Evolutionary conservation across 2,888 invertebrate genomes (phyloP).

Genomic region (Drosophila crucigera): DNA sequence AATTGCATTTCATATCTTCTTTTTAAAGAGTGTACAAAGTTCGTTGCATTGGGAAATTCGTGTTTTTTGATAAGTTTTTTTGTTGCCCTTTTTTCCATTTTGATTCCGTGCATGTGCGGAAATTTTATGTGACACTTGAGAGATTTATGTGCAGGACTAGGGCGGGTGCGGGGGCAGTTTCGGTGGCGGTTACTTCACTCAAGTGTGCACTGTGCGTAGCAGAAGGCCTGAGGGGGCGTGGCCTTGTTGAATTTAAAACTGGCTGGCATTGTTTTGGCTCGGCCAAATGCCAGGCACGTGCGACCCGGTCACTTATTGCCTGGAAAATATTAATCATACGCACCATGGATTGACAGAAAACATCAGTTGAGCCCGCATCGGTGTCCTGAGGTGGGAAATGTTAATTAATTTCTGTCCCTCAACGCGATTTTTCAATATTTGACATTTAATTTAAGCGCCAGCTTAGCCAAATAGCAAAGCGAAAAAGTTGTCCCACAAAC

Average conservation of each 20-base stretch:
- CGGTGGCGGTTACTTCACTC: slow-evolving; percentile 1
- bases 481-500: slow-evolving; percentile 3
- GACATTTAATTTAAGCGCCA: slow-evolving; percentile 58
- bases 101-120: slow-evolving; percentile 78
- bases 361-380: slow-evolving; percentile 16
- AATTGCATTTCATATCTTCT: not conserved
- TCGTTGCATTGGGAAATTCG: slow-evolving; percentile 18
- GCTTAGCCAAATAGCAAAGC: slow-evolving; percentile 25
- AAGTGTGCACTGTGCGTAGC: slow-evolving; percentile 20
- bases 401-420: slow-evolving; percentile 64
- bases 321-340: slow-evolving; percentile 72
- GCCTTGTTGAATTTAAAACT: slow-evolving; percentile 69
- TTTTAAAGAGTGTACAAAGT: slow-evolving; percentile 21
- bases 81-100: slow-evolving; percentile 62
- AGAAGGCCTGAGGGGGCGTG: slow-evolving; percentile 56
- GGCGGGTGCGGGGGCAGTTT: not conserved
- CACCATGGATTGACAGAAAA: slow-evolving; percentile 39
- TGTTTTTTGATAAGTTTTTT: slow-evolving; percentile 31
- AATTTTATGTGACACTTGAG: slow-evolving; percentile 80
- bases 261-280: slow-evolving; percentile 28
- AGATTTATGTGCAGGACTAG: slow-evolving; percentile 61
- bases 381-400: slow-evolving; percentile 15
- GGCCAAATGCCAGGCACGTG: slow-evolving; percentile 65
- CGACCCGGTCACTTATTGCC: slow-evolving; percentile 44
- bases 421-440: slow-evolving; percentile 59